Conservation (phyloP, 2,797 vertebrate species). For the Tenualosa ilisha region DNA sequence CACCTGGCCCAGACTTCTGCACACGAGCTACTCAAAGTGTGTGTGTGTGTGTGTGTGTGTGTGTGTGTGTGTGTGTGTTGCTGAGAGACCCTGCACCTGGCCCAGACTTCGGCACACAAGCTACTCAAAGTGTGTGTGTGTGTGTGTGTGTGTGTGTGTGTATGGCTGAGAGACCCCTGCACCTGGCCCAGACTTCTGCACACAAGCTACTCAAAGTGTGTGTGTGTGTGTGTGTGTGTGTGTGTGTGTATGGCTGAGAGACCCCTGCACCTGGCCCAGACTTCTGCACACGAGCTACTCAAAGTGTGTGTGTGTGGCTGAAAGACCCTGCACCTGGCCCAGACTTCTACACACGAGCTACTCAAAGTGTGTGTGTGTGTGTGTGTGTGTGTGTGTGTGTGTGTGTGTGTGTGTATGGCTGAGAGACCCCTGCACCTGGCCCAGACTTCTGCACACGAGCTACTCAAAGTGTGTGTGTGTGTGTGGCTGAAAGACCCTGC, state of each 20-base stretch:
- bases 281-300: no score
- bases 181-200: no score
- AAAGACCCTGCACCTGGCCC: slow-evolving; percentile 83
- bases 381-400: slow-evolving; percentile 3
- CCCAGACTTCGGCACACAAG: no score
- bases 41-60: slow-evolving; percentile 51
- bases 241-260: slow-evolving; percentile 56
- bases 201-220: no score
- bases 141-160: not conserved
- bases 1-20: slow-evolving; percentile 53
- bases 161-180: no score
- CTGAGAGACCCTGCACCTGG: no score
- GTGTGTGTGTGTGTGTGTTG: slow-evolving; percentile 12
- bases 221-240: no score
- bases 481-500: no score
- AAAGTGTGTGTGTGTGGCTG: slow-evolving; percentile 90
- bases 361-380: slow-evolving; percentile 87
- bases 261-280: no score
- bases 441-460: not conserved
- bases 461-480: no score
- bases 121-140: not conserved
- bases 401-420: no score
- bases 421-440: no score
- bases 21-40: slow-evolving; percentile 49
- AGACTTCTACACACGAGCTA: slow-evolving; percentile 83